Conservation (phyloP, 2,888 invertebrate species). For the Frankliniella fusca region DNA sequence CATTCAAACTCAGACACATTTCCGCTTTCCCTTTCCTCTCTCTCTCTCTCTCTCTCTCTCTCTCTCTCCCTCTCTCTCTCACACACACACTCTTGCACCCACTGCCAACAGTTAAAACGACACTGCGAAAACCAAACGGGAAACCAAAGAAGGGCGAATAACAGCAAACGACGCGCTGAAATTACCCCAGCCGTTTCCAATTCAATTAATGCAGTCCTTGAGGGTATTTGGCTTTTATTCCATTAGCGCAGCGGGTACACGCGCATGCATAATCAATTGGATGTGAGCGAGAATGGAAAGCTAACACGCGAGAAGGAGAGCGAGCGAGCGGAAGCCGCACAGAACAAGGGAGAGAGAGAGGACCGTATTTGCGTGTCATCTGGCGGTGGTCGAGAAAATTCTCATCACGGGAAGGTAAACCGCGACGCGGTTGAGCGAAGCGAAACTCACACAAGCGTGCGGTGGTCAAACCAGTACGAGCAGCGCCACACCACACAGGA, state of each 20-base stretch:
- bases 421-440: too few relatives aligned
- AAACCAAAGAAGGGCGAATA: too few relatives aligned
- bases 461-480: too few relatives aligned
- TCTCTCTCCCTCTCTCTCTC: neutral
- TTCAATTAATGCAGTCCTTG: neutral
- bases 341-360: neutral
- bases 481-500: too few relatives aligned
- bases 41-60: neutral
- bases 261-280: neutral
- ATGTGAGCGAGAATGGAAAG: neutral
- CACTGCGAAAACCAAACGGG: too few relatives aligned
- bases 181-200: too few relatives aligned
- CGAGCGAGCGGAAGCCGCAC: neutral
- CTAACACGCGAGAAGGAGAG: neutral
- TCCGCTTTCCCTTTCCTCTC: neutral
- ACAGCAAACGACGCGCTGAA: too few relatives aligned
- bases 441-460: too few relatives aligned
- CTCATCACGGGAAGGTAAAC: too few relatives aligned
- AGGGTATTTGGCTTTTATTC: slow-evolving; percentile 10
- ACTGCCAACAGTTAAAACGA: neutral
- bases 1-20: neutral
- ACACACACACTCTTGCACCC: neutral
- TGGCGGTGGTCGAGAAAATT: too few relatives aligned
- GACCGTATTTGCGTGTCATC: too few relatives aligned
- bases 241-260: neutral